A percentile compares a stretch with the other conserved stretches of the same genome.
Evolutionary conservation across 2,797 vertebrate species (phyloP).

Genomic region (Salmo trutta): DNA sequence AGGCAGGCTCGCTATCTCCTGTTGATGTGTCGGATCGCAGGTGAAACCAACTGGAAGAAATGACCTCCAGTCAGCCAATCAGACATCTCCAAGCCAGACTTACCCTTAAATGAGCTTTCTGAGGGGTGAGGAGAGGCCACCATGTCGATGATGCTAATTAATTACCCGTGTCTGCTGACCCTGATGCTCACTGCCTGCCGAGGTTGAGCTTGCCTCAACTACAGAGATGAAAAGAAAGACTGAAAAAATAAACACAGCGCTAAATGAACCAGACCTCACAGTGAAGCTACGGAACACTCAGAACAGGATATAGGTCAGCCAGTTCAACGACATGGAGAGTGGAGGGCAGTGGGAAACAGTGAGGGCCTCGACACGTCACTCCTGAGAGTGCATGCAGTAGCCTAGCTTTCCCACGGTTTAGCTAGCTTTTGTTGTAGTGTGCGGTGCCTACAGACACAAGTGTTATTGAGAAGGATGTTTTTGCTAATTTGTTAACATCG

Average conservation of each 20-base stretch:
- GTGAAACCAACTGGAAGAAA: slow-evolving; percentile 32
- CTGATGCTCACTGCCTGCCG: too few relatives aligned
- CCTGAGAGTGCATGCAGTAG: too few relatives aligned
- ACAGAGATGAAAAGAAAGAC: not conserved
- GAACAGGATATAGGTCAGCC: slow-evolving; percentile 32
- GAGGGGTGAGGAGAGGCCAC: not conserved
- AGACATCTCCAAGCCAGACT: not conserved
- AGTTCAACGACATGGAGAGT: slow-evolving; percentile 29
- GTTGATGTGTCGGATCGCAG: not conserved
- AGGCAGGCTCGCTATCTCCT: too few relatives aligned
- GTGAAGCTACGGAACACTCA: slow-evolving; percentile 35
- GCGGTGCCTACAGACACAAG: too few relatives aligned
- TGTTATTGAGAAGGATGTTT: too few relatives aligned
- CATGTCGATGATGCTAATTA: not conserved
- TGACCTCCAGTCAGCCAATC: slow-evolving; percentile 21
- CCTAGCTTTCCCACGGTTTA: too few relatives aligned
- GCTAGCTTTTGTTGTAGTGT: too few relatives aligned
- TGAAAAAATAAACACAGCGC: not conserved
- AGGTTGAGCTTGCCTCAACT: not conserved
- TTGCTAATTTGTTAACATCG: too few relatives aligned
- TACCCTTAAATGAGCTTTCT: not conserved
- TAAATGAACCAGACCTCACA: not conserved
- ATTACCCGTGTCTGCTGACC: not conserved
- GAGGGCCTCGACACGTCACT: too few relatives aligned
- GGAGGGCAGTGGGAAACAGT: slow-evolving; percentile 29